Evolutionary conservation across 2,797 vertebrate species (phyloP).

Genomic region (Xiphorhynchus erythropygius): DNA sequence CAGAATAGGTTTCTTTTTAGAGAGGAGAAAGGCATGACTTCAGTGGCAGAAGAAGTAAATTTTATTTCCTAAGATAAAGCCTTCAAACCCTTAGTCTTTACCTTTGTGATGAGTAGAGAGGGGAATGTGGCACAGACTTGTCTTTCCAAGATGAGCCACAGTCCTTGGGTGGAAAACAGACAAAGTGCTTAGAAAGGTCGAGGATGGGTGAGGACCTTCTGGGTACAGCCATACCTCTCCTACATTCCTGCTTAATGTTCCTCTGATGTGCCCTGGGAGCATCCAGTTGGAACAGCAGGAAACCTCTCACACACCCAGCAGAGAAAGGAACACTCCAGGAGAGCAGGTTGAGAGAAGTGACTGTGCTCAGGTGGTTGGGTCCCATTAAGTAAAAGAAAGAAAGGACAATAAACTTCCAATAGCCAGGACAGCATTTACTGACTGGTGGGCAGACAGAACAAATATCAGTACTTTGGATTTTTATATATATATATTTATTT

Average conservation of each 20-base stretch:
- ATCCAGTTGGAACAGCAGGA: neutral
- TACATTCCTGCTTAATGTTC: neutral
- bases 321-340: neutral
- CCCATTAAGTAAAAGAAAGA: neutral
- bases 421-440: neutral
- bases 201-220: neutral
- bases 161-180: neutral
- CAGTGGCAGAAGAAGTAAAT: neutral
- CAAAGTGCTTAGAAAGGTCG: neutral
- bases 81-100: neutral
- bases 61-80: neutral
- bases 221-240: fast-evolving
- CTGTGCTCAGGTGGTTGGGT: neutral
- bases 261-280: neutral
- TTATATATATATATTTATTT: neutral
- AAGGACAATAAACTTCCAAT: neutral
- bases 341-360: neutral
- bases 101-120: neutral
- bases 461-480: conserved; percentile 30
- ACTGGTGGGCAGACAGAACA: conserved; percentile 36
- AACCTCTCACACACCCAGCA: neutral
- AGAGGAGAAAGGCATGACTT: neutral
- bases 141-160: neutral
- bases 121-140: neutral
- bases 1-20: neutral